These are phyloP conservation scores for Monochamus alternatus DNA, from an alignment of 2,888 invertebrate species.

Conservation along the genomic window DNA sequence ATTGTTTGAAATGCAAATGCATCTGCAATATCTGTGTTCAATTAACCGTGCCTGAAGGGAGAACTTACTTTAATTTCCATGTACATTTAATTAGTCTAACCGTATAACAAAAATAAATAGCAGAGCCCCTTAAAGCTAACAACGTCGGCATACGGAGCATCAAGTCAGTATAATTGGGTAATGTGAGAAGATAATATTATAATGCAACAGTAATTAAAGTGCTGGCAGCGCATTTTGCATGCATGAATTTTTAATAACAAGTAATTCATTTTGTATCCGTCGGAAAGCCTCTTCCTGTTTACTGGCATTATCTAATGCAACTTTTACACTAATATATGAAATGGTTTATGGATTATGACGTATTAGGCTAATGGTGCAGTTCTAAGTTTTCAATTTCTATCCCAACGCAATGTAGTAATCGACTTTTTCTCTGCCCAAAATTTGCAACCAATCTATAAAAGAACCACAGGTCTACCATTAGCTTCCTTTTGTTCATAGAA, in stretches of 20 bases:
- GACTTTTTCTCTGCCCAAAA: too few relatives aligned
- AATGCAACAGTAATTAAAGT: constrained; percentile 53
- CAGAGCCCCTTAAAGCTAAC: background rate
- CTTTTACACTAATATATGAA: background rate
- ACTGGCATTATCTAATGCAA: background rate
- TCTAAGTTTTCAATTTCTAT: too few relatives aligned
- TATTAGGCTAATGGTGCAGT: too few relatives aligned
- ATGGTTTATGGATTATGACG: too few relatives aligned
- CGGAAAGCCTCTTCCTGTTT: constrained; percentile 5
- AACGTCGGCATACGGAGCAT: constrained; percentile 25
- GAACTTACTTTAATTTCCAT: background rate
- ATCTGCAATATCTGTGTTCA: too few relatives aligned
- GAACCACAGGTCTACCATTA: too few relatives aligned
- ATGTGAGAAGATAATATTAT: constrained; percentile 53
- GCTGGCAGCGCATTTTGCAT: constrained; percentile 42
- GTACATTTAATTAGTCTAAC: constrained; percentile 9
- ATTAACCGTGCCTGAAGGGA: background rate
- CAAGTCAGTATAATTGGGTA: constrained; percentile 51
- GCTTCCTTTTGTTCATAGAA: too few relatives aligned
- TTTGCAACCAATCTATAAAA: too few relatives aligned
- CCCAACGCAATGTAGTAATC: too few relatives aligned
- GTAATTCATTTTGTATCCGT: constrained; percentile 26
- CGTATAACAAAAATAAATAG: constrained; percentile 3
- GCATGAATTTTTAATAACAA: constrained; percentile 49
- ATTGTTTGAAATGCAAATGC: too few relatives aligned